phyloP scores from a whole-genome alignment of 2,888 invertebrate species.

The Sinelater perroti region DNA sequence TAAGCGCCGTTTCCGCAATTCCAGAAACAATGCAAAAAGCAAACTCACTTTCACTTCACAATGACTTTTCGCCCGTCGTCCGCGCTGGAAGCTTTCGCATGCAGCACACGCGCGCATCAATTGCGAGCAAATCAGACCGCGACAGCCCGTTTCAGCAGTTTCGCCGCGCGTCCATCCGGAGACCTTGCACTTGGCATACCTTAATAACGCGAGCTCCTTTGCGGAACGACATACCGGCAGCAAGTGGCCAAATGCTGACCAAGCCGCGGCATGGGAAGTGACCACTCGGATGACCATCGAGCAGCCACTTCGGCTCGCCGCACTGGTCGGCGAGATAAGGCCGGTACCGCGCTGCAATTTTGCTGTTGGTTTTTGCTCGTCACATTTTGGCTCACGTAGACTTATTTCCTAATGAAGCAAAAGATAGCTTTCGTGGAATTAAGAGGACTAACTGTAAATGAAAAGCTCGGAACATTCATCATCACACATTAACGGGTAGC shows the following conservation, averaged over 20 bases:
- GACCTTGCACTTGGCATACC: conserved; percentile 33
- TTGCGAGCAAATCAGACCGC: not conserved
- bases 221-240: conserved; percentile 15
- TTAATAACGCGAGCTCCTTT: conserved; percentile 26
- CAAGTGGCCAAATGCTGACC: conserved; percentile 30
- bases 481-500: too few species aligned
- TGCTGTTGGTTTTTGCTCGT: conserved; percentile 9
- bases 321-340: not conserved
- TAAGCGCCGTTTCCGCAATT: too few species aligned
- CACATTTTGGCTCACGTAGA: not conserved
- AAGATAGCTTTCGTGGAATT: too few species aligned
- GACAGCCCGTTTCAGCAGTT: conserved; percentile 16
- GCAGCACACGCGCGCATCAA: not conserved
- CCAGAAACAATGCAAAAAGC: too few species aligned
- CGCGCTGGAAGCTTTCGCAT: too few species aligned
- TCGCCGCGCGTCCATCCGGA: conserved; percentile 7
- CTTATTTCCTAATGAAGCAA: too few species aligned
- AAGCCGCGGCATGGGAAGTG: conserved; percentile 4
- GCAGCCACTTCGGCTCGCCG: conserved; percentile 7
- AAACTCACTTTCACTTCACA: too few species aligned
- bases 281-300: not conserved
- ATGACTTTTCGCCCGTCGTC: too few species aligned
- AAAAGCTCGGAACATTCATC: too few species aligned
- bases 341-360: not conserved
- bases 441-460: too few species aligned